Conservation (phyloP, 2,113 vertebrate genomes). For the Chaetorhynchus papuensis region DNA sequence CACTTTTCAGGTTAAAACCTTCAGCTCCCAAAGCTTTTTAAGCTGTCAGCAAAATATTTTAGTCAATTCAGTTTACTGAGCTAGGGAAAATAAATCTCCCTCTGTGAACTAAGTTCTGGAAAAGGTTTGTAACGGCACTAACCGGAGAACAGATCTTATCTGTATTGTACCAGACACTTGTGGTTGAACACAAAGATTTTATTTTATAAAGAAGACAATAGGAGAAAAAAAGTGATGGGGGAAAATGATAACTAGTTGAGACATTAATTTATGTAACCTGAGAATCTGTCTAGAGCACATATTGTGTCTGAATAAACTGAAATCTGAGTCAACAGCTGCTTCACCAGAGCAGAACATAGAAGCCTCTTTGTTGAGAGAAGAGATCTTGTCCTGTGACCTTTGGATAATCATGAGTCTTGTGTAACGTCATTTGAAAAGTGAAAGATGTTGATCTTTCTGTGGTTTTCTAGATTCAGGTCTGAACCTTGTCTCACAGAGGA, state of each 20-base stretch:
- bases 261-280: not conserved
- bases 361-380: not conserved
- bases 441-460: not conserved
- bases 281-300: not conserved
- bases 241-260: not conserved
- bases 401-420: not conserved
- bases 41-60: not conserved
- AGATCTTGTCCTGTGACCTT: conserved; percentile 4
- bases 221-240: not conserved
- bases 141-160: not conserved
- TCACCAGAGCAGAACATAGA: not conserved
- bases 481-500: not conserved
- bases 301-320: conserved; percentile 1
- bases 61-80: not conserved
- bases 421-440: not conserved
- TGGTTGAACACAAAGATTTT: not conserved
- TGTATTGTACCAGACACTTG: not conserved
- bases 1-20: not conserved
- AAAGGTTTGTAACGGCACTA: not conserved
- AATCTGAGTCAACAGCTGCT: conserved; percentile 25
- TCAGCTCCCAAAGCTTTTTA: not conserved
- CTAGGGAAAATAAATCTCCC: not conserved
- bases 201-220: not conserved
- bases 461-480: not conserved
- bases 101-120: not conserved